These are phyloP conservation scores for Deroplatys truncata DNA, from an alignment of 2,888 invertebrate species.

Conservation along the genomic window DNA sequence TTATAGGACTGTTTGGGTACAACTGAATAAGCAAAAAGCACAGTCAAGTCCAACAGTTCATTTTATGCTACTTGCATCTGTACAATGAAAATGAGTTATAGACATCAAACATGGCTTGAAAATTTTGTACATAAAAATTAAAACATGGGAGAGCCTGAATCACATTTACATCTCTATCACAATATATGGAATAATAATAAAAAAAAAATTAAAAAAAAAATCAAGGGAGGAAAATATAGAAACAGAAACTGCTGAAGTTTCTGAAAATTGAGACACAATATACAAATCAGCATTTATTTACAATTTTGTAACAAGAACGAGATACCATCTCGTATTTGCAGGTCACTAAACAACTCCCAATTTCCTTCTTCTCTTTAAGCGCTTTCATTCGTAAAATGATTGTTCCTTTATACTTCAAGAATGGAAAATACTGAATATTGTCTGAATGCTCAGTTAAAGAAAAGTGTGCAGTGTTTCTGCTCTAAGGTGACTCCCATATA, in stretches of 20 bases:
- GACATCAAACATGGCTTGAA: conserved; percentile 3
- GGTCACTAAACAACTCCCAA: background rate
- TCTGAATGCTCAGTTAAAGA: background rate
- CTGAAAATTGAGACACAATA: background rate
- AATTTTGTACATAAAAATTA: conserved; percentile 13
- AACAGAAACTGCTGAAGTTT: background rate
- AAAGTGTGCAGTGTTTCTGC: background rate
- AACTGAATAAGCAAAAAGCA: background rate
- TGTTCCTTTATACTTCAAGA: background rate
- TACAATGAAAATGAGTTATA: conserved; percentile 12
- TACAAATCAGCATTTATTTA: background rate
- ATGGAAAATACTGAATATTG: background rate
- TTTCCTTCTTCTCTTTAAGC: background rate
- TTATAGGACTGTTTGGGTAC: background rate
- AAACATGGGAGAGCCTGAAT: conserved; percentile 7
- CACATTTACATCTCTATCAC: conserved; percentile 9
- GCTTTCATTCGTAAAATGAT: background rate
- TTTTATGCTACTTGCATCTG: conserved; percentile 13
- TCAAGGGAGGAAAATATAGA: background rate
- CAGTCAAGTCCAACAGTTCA: background rate
- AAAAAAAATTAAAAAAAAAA: too few relatives aligned
- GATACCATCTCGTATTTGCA: background rate
- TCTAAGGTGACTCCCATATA: background rate
- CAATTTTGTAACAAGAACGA: background rate
- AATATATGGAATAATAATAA: background rate